Base-by-base conservation (phyloP, 35 echinoderm and acorn worm species). In the Ophioderma brevispina region DNA sequence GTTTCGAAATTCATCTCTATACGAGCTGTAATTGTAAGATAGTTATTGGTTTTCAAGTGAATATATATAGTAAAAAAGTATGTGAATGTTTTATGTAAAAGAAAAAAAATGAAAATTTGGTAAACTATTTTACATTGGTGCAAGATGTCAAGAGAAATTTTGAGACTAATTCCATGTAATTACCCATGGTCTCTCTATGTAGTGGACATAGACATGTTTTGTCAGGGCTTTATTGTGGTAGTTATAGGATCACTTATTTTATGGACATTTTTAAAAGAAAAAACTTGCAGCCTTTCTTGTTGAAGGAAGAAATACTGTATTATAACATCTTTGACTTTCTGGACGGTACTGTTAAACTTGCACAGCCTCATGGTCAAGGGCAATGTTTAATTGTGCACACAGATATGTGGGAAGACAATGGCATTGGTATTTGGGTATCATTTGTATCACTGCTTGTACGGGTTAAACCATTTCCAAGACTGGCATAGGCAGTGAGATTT, bases 1-100 rank as follows among this genome's bases (percentile, higher is more conserved):
- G 59, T 13, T 70, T 70, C 23, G 59, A 30, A 70, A 70, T 70
- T 70, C 59, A 70, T 70, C 59, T 70, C 59, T 70, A 70, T 70
- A 30, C 28, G 59, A 70, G 59, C 59, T 70, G 59, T 70, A 70
- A 8, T 25, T 70, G 59, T 70, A 70, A 70, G 41, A 70, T 70
- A 30, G n/a, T n/a, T n/a, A 25, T 25, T 25, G 59, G 28, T 70
- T 70, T 70, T 25, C 28, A 70, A 70, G 15, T 70, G 59, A 70
- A 70, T 70, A 70, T 70, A 70, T 70, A 70, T 70, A 70, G 59
- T 70, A 25, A 70, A 70, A 25, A 70, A 70, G 59, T 70, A 70
- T 70, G 41, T 46, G 59, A 30, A 6, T 70, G 59, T 70, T 70
- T 15, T 13, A 70, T 4, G 59, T 70, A 70, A 70, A 70, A 6